Percentiles rank a stretch among this genome's conserved stretches.
Evolutionary conservation across 2,888 invertebrate species (phyloP).

Genomic region (Ephialtes manifestator): DNA sequence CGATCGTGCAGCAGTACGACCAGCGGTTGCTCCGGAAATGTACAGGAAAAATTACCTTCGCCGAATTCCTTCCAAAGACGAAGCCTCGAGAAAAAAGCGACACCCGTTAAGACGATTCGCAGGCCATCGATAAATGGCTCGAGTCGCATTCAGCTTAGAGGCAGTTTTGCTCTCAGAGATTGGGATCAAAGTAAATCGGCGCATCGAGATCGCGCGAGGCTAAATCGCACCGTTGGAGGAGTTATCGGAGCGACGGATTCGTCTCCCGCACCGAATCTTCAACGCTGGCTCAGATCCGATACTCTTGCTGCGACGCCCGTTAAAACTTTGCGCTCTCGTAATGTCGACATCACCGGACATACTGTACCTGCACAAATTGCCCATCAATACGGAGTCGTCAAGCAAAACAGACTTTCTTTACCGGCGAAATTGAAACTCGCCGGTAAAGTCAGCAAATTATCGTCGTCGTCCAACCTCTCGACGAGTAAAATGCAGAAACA

Average conservation of each 20-base stretch:
- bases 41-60: constrained; percentile 80
- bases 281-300: constrained; percentile 85
- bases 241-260: constrained; percentile 72
- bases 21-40: constrained; percentile 52
- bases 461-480: constrained; percentile 57
- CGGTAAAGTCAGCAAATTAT: constrained; percentile 54
- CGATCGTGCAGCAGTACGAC: constrained; percentile 38
- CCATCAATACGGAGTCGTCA: constrained; percentile 81
- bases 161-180: constrained; percentile 79
- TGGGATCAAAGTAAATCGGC: constrained; percentile 80
- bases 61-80: constrained; percentile 82
- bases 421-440: constrained; percentile 78
- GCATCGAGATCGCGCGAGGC: constrained; percentile 71
- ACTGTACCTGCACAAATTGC: constrained; percentile 82
- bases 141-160: constrained; percentile 78
- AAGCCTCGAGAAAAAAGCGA: constrained; percentile 83
- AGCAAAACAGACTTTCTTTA: constrained; percentile 80
- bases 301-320: constrained; percentile 85
- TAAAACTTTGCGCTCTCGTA: constrained; percentile 84
- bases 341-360: constrained; percentile 84
- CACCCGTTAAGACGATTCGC: constrained; percentile 81
- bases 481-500: constrained; percentile 69
- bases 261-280: constrained; percentile 74
- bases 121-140: constrained; percentile 82
- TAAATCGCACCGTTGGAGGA: constrained; percentile 73